These are phyloP conservation scores for Campylorhamphus procurvoides DNA, from an alignment of 2,113 vertebrate species.

Conservation along the genomic window DNA sequence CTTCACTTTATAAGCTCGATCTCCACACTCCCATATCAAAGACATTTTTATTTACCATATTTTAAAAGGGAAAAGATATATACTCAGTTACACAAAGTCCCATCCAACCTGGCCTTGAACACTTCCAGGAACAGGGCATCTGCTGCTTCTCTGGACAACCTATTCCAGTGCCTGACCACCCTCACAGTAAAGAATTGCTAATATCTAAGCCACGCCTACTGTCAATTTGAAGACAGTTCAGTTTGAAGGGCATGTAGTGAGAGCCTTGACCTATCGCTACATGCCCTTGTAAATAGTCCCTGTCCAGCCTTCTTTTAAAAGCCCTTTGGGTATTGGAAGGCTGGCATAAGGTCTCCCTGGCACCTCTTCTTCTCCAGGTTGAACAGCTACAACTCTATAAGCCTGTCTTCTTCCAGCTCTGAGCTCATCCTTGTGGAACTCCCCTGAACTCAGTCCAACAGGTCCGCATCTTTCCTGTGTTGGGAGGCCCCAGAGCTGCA, in stretches of 20 bases:
- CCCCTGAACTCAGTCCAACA: neutral
- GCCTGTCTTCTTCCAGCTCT: neutral
- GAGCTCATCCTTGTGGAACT: fast-evolving
- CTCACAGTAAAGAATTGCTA: neutral
- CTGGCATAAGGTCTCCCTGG: neutral
- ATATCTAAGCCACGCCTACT: neutral
- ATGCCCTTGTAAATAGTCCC: neutral
- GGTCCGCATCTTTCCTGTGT: neutral
- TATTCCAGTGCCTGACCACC: neutral
- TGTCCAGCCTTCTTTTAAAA: neutral
- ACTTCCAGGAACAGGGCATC: neutral
- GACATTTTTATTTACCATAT: neutral
- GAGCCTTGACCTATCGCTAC: neutral
- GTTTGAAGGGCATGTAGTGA: neutral
- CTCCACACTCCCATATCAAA: neutral
- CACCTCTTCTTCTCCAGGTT: neutral
- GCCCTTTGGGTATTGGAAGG: neutral
- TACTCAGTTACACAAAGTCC: neutral
- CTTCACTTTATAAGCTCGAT: neutral
- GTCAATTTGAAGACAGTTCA: neutral
- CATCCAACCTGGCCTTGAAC: neutral
- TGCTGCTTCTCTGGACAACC: neutral
- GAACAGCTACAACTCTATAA: neutral
- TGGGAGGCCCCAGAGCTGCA: neutral
- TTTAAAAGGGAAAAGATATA: neutral